These are phyloP conservation scores for Harpagifer antarcticus DNA, from an alignment of 2,797 vertebrate species.

Conservation along the genomic window DNA sequence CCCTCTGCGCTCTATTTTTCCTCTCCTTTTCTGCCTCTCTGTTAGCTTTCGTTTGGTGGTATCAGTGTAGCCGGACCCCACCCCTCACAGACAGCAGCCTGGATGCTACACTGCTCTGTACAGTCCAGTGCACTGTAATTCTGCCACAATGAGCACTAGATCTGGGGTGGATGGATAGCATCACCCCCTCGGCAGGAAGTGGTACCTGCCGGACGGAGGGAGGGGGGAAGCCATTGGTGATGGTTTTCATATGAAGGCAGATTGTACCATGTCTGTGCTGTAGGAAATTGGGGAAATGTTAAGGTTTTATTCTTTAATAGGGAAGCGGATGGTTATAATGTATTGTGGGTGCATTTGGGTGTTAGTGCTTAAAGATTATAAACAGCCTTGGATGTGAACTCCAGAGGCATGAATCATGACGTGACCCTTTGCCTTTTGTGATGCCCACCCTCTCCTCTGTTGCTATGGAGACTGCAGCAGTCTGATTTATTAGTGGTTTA, in stretches of 20 bases:
- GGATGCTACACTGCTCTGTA: slow-evolving; percentile 83
- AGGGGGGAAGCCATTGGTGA: slow-evolving; percentile 53
- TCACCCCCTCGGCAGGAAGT: slow-evolving; percentile 76
- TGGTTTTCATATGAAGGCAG: slow-evolving; percentile 69
- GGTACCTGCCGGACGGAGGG: slow-evolving; percentile 80
- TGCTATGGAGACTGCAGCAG: slow-evolving; percentile 89
- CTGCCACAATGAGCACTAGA: slow-evolving; percentile 82
- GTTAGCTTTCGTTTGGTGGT: slow-evolving; percentile 77
- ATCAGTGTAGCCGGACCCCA: slow-evolving; percentile 85
- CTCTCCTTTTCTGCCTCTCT: slow-evolving; percentile 71
- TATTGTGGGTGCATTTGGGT: slow-evolving; percentile 10
- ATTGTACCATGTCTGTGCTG: slow-evolving; percentile 68
- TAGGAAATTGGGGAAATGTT: slow-evolving; percentile 38
- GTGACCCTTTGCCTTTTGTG: slow-evolving; percentile 42
- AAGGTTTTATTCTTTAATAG: slow-evolving; percentile 31
- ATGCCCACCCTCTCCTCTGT: slow-evolving; percentile 78
- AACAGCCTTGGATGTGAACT: slow-evolving; percentile 17
- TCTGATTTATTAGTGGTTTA: slow-evolving; percentile 65
- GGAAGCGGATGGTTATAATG: slow-evolving; percentile 18
- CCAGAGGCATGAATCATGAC: slow-evolving; percentile 16
- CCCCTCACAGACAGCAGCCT: slow-evolving; percentile 86
- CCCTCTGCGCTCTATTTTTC: slow-evolving; percentile 77
- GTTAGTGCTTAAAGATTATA: slow-evolving; percentile 10
- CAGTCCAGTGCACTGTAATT: slow-evolving; percentile 85
- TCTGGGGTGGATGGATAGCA: slow-evolving; percentile 73